Conservation (phyloP, 2,797 vertebrate genomes). For the Tarsius wallacei region DNA sequence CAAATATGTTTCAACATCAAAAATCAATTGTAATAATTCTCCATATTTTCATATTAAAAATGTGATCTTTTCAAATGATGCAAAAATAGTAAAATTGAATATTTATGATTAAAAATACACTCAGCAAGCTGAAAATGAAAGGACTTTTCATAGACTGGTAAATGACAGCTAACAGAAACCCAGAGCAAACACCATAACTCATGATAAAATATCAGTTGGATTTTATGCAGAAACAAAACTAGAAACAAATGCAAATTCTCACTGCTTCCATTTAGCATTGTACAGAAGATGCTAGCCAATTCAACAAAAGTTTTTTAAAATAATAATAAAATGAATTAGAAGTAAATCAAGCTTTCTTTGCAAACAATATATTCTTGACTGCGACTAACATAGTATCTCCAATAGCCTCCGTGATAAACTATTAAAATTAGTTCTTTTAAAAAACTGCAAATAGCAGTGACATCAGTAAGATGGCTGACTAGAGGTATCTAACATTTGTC, state of each 20-base stretch:
- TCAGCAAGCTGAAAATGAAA: conserved; percentile 9
- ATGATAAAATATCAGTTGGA: neutral
- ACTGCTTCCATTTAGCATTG: neutral
- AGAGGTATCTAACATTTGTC: neutral
- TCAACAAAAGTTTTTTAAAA: neutral
- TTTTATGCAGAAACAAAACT: neutral
- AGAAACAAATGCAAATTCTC: neutral
- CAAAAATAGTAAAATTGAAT: neutral
- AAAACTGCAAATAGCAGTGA: neutral
- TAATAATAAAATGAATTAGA: neutral
- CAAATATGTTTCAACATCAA: neutral
- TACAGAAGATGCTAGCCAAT: neutral
- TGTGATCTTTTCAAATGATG: neutral
- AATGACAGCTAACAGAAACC: neutral
- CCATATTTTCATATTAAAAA: neutral
- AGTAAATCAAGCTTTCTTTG: neutral
- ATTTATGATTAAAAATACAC: neutral
- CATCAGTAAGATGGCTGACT: neutral
- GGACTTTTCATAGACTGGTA: neutral
- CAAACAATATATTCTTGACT: neutral
- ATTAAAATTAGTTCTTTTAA: neutral
- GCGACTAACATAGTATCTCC: neutral
- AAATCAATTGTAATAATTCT: neutral
- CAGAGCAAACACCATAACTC: neutral
- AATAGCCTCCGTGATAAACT: neutral